Conservation (phyloP, 2,888 invertebrate genomes). For the Stenodera caucasica region DNA sequence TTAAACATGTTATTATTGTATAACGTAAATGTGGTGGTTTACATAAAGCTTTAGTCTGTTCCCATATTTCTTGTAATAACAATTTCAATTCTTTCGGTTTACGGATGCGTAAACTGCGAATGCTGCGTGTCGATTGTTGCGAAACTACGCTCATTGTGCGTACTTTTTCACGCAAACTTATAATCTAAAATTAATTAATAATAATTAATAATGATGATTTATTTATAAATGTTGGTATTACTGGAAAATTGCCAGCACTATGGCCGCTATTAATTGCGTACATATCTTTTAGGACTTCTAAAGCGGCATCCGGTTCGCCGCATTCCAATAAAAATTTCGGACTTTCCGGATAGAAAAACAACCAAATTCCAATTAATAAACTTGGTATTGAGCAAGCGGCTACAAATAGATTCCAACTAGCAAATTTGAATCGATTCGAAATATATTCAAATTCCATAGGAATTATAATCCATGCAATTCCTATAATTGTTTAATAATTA, state of each 20-base stretch:
- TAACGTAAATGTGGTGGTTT: conserved; percentile 74
- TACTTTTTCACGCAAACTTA: conserved; percentile 69
- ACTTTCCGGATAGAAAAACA: conserved; percentile 77
- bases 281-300: conserved; percentile 68
- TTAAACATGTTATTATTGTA: conserved; percentile 74
- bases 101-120: conserved; percentile 69
- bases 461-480: conserved; percentile 78
- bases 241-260: conserved; percentile 70
- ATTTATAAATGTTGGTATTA: no score
- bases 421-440: conserved; percentile 65
- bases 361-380: conserved; percentile 67
- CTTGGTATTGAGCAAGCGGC: conserved; percentile 74
- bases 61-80: conserved; percentile 71
- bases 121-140: conserved; percentile 66
- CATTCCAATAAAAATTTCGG: conserved; percentile 81
- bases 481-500: conserved; percentile 49
- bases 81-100: conserved; percentile 73
- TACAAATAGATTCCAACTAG: conserved; percentile 82
- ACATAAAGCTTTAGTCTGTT: conserved; percentile 73
- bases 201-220: no score
- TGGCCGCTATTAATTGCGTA: conserved; percentile 74
- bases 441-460: conserved; percentile 67
- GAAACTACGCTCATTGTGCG: conserved; percentile 67
- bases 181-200: conserved; percentile 63
- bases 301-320: conserved; percentile 75